Evolutionary conservation across 2,797 vertebrate species (phyloP).

Genomic region (Zalophus californianus): DNA sequence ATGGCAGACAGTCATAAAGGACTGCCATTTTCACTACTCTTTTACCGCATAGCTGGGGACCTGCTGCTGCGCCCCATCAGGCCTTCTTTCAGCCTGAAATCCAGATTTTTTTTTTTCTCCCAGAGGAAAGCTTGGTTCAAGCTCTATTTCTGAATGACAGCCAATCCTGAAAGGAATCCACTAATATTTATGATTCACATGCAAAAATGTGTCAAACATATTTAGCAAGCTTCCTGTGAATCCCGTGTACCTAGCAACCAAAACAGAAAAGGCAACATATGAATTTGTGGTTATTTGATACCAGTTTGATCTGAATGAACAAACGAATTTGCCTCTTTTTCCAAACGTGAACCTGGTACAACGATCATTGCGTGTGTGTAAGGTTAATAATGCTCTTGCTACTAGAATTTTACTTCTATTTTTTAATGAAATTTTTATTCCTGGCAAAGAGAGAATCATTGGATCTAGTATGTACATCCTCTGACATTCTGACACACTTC

Average conservation of each 20-base stretch:
- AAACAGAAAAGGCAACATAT: conserved; percentile 86
- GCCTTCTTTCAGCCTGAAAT: conserved; percentile 1
- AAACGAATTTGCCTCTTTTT: conserved; percentile 64
- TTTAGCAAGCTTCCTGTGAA: conserved; percentile 81
- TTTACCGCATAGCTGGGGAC: background rate
- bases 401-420: conserved; percentile 39
- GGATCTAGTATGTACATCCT: background rate
- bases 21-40: background rate
- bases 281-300: conserved; percentile 84
- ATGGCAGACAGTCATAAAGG: background rate
- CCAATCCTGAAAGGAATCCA: conserved; percentile 81
- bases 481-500: background rate
- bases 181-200: conserved; percentile 87
- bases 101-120: background rate
- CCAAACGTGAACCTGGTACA: conserved; percentile 37
- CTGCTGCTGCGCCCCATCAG: background rate
- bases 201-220: conserved; percentile 84
- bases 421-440: conserved; percentile 48
- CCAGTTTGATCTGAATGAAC: conserved; percentile 75
- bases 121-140: conserved; percentile 29
- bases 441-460: background rate
- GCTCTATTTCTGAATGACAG: conserved; percentile 82
- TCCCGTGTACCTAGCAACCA: conserved; percentile 81
- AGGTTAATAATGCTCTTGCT: conserved; percentile 15
- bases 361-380: conserved; percentile 12